Evolutionary conservation across 1,140 invertebrate genomes (phyloP).

Genomic region (Tetragonula clypearis): DNA sequence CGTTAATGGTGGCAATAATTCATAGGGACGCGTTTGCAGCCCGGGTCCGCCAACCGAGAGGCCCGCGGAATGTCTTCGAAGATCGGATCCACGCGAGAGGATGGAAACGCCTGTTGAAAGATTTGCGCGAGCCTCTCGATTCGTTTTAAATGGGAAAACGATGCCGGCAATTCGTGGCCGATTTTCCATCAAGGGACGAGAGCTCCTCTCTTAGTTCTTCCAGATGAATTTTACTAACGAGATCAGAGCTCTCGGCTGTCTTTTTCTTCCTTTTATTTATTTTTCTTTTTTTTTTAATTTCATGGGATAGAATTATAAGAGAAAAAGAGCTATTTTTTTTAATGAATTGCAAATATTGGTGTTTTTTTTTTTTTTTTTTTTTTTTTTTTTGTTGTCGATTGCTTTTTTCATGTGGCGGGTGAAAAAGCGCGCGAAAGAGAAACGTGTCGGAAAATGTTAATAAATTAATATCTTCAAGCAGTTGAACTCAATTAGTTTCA

Average conservation of each 20-base stretch:
- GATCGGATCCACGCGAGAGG: slow-evolving; percentile 19
- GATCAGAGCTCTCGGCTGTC: background rate
- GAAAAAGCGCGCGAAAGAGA: no score
- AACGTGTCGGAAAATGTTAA: no score
- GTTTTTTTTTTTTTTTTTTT: no score
- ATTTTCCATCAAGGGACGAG: background rate
- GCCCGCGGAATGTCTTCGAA: slow-evolving; percentile 36
- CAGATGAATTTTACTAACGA: background rate
- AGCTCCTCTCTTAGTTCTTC: background rate
- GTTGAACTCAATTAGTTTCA: no score
- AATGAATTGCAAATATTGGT: no score
- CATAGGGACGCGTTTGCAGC: slow-evolving; percentile 49
- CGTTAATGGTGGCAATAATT: slow-evolving; percentile 53
- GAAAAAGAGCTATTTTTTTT: background rate
- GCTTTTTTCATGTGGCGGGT: no score
- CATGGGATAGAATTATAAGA: background rate
- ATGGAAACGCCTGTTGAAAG: slow-evolving; percentile 6
- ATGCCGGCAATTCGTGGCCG: background rate
- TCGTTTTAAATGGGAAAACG: slow-evolving; percentile 16
- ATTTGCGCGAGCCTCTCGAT: slow-evolving; percentile 7
- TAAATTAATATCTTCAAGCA: no score
- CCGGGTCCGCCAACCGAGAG: background rate
- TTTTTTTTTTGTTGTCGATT: no score
- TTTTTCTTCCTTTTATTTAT: no score
- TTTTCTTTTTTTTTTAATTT: no score